Base-by-base conservation (phyloP, 2,888 invertebrate genomes). In the Malachius bipustulatus region DNA sequence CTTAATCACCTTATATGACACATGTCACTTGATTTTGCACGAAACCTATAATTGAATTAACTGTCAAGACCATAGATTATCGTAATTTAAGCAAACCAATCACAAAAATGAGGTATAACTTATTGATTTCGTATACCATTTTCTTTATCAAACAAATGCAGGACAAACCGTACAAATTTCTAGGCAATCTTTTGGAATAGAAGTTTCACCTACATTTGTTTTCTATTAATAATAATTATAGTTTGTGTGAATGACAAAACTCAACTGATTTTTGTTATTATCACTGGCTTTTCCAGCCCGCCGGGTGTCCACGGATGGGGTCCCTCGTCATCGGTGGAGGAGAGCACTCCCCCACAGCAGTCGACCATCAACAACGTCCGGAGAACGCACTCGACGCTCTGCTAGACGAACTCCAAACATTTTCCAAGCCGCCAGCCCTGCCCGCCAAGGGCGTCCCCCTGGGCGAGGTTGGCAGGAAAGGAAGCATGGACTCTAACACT, bases 361-460 rank as follows among this genome's bases (percentile, higher is more conserved):
- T 64, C 65, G 65, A 68, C 67, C 57, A 66, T 59, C 47, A 49
- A 65, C 70, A 71, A 67, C 77, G 81, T 69, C 72, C 85, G 73
- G 88, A 89, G 79, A 90, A 89, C 82, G 87, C 89, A 77, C 87
- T 90, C 82, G 90, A 90, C 79, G 87, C 87, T 77, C 66, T 90
- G 81, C 69, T 90, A 83, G 88, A 88, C 64, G 89, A 90, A 64
- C 72, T 89, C 46, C 87, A 89, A 65, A 88, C 88, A 16, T 88
- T 88, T 63, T 79, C 87, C 36, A 78, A 81, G 59, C 87, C 87
- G 33, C 41, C 48, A 19, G 47, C 48, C 30, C 45, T 50, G 32
- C 49, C 50, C 14, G 50, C 51, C 24, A 53, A 54, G 43, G 43
- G 51, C 46, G 55, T 53, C 36, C 57, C 53, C 46, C 67, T 68